Evolutionary conservation across 2,888 invertebrate genomes (phyloP), one percentile per base, ranked within the genome.

Genomic region (Neocrepidodera transversa): DNA sequence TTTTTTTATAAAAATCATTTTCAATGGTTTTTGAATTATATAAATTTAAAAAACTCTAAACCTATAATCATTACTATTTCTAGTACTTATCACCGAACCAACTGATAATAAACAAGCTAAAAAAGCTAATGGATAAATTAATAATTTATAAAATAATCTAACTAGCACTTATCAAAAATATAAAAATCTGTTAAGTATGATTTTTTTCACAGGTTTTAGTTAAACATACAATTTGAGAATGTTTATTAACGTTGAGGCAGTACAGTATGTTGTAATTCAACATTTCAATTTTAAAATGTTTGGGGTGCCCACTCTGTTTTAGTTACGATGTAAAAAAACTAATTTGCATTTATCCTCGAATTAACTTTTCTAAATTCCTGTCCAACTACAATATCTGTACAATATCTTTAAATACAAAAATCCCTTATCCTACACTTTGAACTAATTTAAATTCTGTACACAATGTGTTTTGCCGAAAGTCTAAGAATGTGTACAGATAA

Each of bases 381-480:
- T 43, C 42, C 32, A 47, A 14, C 55, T 28, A 45, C 38, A 43
- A 4, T 47, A 58, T 50, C 53, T 50, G 57, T 57, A 52, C 61
- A 52, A 45, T 48, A 58, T 45, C 35, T 48, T 36, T 36, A 8
- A 35, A 26, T 30, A 32, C 17, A 54, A 54, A 54, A 47, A 23
- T 17, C 11, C 35, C 23, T 54, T 47, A 42, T 14, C 17, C 54
- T 26, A 32, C 47, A 45, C 3, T 26, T 38, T 16, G 20, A 10
- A 45, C 20, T 54, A 54, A 50, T 40, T 58, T 42, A 48, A 17
- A 36, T 54, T 50, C 49, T 54, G 54, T 60, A 53, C 54, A 60
- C 20, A 45, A 43, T 49, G 36, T n/a, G 55, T 18, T 43, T 53
- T 47, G 17, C 43, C 38, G 47, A 23, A 48, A 36, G 6, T 50